phyloP scores from a whole-genome alignment of 37 sponge, comb jelly and placozoan species.

The Ephydatia muelleri region DNA sequence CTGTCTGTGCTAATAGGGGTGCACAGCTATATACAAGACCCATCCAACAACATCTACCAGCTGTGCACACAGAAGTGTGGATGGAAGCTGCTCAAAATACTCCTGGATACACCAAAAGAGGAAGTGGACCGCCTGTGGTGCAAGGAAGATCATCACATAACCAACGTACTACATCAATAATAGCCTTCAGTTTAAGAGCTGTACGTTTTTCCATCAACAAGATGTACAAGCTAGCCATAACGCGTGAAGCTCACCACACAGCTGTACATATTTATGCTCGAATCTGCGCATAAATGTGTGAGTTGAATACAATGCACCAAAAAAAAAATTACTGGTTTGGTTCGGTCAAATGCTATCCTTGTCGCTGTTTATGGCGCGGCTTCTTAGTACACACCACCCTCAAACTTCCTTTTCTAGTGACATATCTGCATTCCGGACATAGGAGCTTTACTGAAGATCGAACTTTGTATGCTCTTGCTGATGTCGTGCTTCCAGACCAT shows the following conservation, averaged over 20 bases:
- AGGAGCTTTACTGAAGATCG: conserved; percentile 56
- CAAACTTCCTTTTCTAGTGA: conserved; percentile 65
- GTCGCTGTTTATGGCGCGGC: conserved; percentile 81
- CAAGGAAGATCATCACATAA: not conserved
- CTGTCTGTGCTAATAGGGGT: not conserved
- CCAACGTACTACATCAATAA: too few relatives aligned
- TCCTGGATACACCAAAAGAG: conserved; percentile 7
- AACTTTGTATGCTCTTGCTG: conserved; percentile 64
- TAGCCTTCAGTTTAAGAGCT: too few relatives aligned
- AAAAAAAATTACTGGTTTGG: not conserved
- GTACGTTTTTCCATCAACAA: too few relatives aligned
- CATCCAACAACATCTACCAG: conserved; percentile 3
- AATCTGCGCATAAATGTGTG: not conserved
- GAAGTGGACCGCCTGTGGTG: conserved; percentile 24
- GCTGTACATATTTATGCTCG: not conserved
- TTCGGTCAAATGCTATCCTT: conserved; percentile 42
- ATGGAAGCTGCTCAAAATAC: conserved; percentile 1
- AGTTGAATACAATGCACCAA: not conserved
- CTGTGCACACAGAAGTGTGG: not conserved
- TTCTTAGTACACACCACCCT: conserved; percentile 76
- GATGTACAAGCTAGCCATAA: too few relatives aligned
- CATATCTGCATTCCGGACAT: conserved; percentile 79
- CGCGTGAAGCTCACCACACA: too few relatives aligned
- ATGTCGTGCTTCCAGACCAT: not conserved
- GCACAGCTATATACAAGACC: not conserved